Evolutionary conservation across 1,140 invertebrate genomes (phyloP), one percentile per base, ranked within the genome.

Genomic region (Bombus fervidus): DNA sequence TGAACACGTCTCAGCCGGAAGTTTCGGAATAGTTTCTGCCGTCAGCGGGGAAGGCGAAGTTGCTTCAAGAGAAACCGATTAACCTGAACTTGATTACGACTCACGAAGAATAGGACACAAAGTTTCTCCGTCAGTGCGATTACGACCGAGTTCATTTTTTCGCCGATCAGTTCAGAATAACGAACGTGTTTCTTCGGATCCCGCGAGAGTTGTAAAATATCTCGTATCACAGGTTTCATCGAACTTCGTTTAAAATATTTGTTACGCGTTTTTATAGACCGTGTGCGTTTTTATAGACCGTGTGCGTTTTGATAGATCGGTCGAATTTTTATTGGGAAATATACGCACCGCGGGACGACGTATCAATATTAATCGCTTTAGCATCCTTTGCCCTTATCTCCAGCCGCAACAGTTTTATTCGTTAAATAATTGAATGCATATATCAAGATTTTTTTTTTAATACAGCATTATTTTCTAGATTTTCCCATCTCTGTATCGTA

Each of bases 81-180:
- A 72, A 34, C 59, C 43, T 12, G 43, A 85, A 85, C 77, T 66
- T 68, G 71, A 85, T 85, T 81, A 85, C 59, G 34, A 57, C n/a
- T 31, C 10, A 0, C 31, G 78, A 74, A 74, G 78, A 81, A 73
- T 34, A 68, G 28, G 22, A 4, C 28, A 22, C 34, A 53, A 85
- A 64, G 25, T 71, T 85, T 37, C 31, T 28, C 39, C 9, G 12
- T 66, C 34, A 4, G 13, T 31, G 10, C 31, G 31, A 13, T 3
- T 8, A 34, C 1, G 0, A 13, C 0, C n/a, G 1, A 28, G 0
- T 80, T 64, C 1, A 31, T 37, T 64, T 64, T 57, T 41, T 57
- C 22, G 0, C 1, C 22, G 41, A 41, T 34, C 12, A 2, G n/a
- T 64, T 75, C 18, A 0, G 18, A 39, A 12, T 3, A 34, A 4